A percentile compares a stretch with the other conserved stretches of the same genome.
These are phyloP conservation scores for Clavelina lepadiformis DNA, from an alignment of 23 tunicate genomes.

Conservation along the genomic window DNA sequence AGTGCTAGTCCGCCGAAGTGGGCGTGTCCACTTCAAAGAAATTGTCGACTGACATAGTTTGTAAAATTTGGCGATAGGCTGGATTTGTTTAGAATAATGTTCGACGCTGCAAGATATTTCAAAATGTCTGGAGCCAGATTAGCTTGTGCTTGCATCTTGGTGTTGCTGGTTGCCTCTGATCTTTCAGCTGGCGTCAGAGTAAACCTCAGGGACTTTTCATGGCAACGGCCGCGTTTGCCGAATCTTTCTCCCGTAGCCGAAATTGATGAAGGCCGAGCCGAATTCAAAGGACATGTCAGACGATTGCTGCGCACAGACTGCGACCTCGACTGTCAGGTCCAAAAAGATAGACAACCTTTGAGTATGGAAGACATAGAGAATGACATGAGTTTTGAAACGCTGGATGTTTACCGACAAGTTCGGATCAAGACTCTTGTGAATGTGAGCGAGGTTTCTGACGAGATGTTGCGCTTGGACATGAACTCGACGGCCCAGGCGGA, in stretches of 20 bases:
- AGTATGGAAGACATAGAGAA: conserved; percentile 34
- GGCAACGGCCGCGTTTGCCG: conserved; percentile 73
- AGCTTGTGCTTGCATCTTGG: background rate
- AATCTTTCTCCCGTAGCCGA: conserved; percentile 27
- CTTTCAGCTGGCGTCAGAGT: background rate
- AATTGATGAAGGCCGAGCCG: conserved; percentile 36
- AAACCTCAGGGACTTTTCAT: conserved; percentile 27
- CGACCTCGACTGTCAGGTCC: conserved; percentile 56
- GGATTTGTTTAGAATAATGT: background rate
- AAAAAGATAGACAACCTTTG: conserved; percentile 24
- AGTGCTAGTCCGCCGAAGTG: no score
- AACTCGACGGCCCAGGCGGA: background rate
- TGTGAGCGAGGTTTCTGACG: conserved; percentile 37
- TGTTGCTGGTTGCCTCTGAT: background rate
- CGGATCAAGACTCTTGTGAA: conserved; percentile 25
- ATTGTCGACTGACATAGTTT: no score
- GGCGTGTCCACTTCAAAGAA: no score
- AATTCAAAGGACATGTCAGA: conserved; percentile 66
- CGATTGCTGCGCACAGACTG: conserved; percentile 36
- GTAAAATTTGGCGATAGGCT: no score
- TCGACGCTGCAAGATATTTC: background rate
- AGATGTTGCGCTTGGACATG: conserved; percentile 7
- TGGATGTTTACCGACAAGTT: conserved; percentile 30
- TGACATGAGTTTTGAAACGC: conserved; percentile 63
- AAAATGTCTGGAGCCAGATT: background rate